A percentile compares a stretch with the other conserved stretches of the same genome.
These are phyloP conservation scores for Hemicentrotus pulcherrimus DNA, from an alignment of 35 echinoderm and acorn worm species.

Conservation along the genomic window DNA sequence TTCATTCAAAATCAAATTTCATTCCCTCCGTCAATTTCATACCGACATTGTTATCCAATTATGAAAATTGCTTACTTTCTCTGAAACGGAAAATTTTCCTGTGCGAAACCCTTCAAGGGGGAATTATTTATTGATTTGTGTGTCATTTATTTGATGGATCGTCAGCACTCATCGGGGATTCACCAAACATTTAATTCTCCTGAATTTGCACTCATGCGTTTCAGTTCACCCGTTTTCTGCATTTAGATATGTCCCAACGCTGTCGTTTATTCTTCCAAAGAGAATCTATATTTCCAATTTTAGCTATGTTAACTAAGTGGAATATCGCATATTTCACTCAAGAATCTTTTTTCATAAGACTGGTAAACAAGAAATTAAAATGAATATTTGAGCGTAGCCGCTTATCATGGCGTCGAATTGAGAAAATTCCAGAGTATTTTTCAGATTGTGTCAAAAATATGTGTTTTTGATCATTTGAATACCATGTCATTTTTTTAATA, in stretches of 20 bases:
- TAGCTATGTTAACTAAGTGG: too few relatives aligned
- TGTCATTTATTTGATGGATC: neutral
- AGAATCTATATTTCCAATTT: too few relatives aligned
- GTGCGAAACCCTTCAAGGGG: neutral
- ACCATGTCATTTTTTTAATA: too few relatives aligned
- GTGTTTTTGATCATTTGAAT: too few relatives aligned
- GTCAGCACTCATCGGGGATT: neutral
- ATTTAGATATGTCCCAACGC: neutral
- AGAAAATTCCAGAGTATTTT: too few relatives aligned
- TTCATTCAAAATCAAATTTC: neutral
- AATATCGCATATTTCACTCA: too few relatives aligned
- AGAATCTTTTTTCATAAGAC: too few relatives aligned
- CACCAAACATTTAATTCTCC: neutral
- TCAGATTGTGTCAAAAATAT: too few relatives aligned
- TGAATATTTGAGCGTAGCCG: too few relatives aligned
- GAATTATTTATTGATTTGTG: neutral
- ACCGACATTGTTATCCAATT: neutral
- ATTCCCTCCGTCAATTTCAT: neutral
- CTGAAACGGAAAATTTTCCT: neutral
- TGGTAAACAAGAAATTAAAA: too few relatives aligned
- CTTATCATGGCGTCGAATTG: too few relatives aligned
- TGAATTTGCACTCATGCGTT: neutral
- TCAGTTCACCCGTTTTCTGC: neutral
- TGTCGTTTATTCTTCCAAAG: neutral
- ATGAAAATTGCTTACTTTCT: neutral